These are phyloP conservation scores for Amiota mariae DNA, from an alignment of 2,888 invertebrate species.

Conservation along the genomic window DNA sequence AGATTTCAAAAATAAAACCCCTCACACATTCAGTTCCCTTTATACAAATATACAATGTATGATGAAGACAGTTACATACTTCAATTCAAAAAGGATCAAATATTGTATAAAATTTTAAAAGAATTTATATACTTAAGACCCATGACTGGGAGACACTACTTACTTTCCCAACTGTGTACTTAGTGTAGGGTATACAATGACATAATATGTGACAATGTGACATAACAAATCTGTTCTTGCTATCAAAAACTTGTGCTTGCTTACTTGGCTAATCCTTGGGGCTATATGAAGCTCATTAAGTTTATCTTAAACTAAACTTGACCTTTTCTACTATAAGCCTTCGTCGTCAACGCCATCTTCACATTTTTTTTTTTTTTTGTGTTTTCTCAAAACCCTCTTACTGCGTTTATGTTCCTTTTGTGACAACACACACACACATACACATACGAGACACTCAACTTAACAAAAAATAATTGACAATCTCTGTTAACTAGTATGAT, in stretches of 20 bases:
- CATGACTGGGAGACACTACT: too few species aligned
- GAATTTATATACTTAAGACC: too few species aligned
- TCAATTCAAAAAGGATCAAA: too few species aligned
- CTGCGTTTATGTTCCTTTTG: slow-evolving; percentile 17
- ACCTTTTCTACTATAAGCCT: slow-evolving; percentile 44
- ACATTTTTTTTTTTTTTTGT: not conserved
- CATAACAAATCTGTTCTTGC: not conserved
- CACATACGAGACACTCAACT: slow-evolving; percentile 18
- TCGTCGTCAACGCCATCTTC: not conserved
- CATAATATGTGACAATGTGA: too few species aligned
- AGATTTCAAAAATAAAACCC: too few species aligned
- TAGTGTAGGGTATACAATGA: too few species aligned
- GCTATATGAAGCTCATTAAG: slow-evolving; percentile 36
- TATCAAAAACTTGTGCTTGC: not conserved
- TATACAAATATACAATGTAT: not conserved
- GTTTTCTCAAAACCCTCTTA: slow-evolving; percentile 5
- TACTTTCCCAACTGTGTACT: too few species aligned
- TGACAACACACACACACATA: slow-evolving; percentile 13
- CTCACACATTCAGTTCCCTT: not conserved
- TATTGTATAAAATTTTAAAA: too few species aligned
- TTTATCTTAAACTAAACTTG: slow-evolving; percentile 53
- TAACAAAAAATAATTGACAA: slow-evolving; percentile 47
- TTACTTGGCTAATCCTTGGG: not conserved
- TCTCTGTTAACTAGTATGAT: slow-evolving; percentile 21
- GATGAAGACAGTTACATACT: too few species aligned